phyloP scores from a whole-genome alignment of 2,888 invertebrate species.

The Macrophya alboannulata region DNA sequence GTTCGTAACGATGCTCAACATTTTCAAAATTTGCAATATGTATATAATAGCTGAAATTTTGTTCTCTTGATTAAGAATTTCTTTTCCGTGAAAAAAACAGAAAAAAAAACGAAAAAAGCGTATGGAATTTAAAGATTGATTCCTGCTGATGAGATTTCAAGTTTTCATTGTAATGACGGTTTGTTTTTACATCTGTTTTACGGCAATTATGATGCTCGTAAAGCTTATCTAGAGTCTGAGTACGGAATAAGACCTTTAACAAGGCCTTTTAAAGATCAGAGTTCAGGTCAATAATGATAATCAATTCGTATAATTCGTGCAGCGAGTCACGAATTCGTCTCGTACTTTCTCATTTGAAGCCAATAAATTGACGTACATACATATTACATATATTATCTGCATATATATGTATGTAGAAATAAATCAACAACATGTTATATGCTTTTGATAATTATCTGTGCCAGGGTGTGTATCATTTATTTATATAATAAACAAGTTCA shows the following conservation, averaged over 20 bases:
- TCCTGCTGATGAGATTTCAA: background rate
- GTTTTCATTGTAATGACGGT: background rate
- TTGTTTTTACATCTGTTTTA: background rate
- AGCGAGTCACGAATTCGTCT: background rate
- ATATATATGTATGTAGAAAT: constrained; percentile 58
- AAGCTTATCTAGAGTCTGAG: background rate
- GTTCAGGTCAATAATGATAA: constrained; percentile 1
- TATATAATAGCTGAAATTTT: background rate
- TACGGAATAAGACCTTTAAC: constrained; percentile 6
- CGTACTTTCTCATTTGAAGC: background rate
- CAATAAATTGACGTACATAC: background rate
- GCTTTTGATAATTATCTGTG: background rate
- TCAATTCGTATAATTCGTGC: background rate
- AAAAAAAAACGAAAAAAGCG: too few relatives aligned
- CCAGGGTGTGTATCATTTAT: background rate
- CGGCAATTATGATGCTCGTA: background rate
- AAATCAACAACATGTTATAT: constrained; percentile 3
- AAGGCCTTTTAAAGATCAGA: constrained; percentile 29
- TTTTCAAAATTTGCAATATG: background rate
- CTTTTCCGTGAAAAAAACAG: too few relatives aligned
- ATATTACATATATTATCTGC: constrained; percentile 24
- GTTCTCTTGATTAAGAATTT: too few relatives aligned
- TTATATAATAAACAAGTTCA: constrained; percentile 3
- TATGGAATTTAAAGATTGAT: background rate
- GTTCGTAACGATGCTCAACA: too few relatives aligned